Conservation (phyloP, 2,113 vertebrate species). For the Oophaga pumilio region DNA sequence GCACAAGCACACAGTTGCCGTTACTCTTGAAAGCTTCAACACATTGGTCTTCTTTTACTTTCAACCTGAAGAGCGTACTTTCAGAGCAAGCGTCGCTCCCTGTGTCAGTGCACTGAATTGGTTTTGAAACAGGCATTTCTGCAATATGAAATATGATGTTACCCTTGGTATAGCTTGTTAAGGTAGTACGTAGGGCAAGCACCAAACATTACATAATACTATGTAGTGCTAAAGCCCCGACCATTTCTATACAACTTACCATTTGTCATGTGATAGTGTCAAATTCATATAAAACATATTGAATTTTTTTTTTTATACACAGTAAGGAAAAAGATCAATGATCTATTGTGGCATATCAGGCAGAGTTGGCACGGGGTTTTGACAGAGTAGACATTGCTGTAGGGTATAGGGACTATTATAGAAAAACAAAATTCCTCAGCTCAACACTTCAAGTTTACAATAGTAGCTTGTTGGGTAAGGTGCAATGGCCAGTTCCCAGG, state of each 20-base stretch:
- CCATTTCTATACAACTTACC: neutral
- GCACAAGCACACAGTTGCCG: neutral
- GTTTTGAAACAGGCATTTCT: constrained; percentile 63
- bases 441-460: no score
- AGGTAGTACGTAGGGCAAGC: neutral
- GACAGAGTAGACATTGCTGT: no score
- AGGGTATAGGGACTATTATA: no score
- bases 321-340: no score
- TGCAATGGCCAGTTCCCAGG: no score
- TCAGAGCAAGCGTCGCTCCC: constrained; percentile 61
- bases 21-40: neutral
- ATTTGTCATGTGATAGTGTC: neutral
- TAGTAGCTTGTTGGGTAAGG: no score
- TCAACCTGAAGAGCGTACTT: constrained; percentile 61
- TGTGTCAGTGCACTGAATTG: constrained; percentile 62
- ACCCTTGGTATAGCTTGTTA: neutral
- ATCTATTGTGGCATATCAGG: no score
- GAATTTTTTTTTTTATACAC: no score
- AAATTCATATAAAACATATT: neutral
- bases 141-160: constrained; percentile 4
- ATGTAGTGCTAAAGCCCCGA: no score
- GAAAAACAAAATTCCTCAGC: no score
- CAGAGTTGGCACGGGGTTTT: no score
- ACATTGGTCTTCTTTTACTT: constrained; percentile 22
- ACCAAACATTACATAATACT: neutral